Percentiles rank a stretch among this genome's conserved stretches.
Conservation (phyloP, 2,888 invertebrate genomes). For the Drosophila cyrtoloma region DNA sequence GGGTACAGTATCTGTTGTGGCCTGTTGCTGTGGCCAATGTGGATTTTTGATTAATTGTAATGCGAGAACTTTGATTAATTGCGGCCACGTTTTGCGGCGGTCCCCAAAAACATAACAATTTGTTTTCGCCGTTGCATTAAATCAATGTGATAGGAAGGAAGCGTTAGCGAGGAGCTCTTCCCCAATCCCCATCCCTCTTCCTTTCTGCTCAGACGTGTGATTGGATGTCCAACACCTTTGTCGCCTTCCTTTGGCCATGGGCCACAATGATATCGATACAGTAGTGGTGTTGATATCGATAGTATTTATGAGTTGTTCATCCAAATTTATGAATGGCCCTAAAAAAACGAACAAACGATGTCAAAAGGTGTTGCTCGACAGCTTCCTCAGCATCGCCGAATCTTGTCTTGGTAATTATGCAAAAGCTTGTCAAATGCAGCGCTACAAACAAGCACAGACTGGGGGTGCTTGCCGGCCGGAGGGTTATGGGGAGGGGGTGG, state of each 20-base stretch:
- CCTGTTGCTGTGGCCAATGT: slow-evolving; percentile 6
- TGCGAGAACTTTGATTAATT: slow-evolving; percentile 77
- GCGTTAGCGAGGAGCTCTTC: background rate
- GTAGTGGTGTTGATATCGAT: slow-evolving; percentile 35
- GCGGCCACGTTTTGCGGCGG: slow-evolving; percentile 58
- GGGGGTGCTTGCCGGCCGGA: background rate
- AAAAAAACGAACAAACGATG: slow-evolving; percentile 12
- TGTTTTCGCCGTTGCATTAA: slow-evolving; percentile 78
- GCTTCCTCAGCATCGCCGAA: background rate
- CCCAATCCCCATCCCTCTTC: background rate
- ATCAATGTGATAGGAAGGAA: slow-evolving; percentile 49
- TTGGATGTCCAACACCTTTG: slow-evolving; percentile 71
- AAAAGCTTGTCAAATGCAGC: slow-evolving; percentile 76
- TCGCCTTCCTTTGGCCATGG: slow-evolving; percentile 24
- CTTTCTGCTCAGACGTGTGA: slow-evolving; percentile 48
- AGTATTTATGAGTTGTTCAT: slow-evolving; percentile 62
- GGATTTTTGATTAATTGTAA: slow-evolving; percentile 78
- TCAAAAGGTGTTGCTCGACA: slow-evolving; percentile 7
- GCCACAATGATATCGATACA: slow-evolving; percentile 30
- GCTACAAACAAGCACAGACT: slow-evolving; percentile 28
- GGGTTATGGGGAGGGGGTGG: background rate
- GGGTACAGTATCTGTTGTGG: background rate
- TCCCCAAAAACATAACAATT: slow-evolving; percentile 72
- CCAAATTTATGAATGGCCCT: slow-evolving; percentile 72
- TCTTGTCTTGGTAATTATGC: slow-evolving; percentile 64